Conservation (phyloP, 1,140 invertebrate species). For the Ganaspis sp. region DNA sequence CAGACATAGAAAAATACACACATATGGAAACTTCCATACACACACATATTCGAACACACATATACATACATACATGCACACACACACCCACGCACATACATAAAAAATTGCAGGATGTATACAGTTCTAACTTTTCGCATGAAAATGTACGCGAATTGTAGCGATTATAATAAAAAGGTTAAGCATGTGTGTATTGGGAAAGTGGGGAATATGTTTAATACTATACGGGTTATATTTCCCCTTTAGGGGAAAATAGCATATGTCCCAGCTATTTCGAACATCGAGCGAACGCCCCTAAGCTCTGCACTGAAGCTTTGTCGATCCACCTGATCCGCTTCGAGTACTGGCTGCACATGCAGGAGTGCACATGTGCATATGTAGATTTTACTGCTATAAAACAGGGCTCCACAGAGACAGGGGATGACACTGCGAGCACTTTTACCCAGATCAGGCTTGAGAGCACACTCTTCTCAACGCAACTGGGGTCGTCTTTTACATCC, state of each 20-base stretch:
- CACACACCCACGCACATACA: too few relatives aligned
- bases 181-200: not conserved
- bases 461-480: not conserved
- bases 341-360: conserved; percentile 24
- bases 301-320: conserved; percentile 42
- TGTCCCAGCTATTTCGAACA: conserved; percentile 48
- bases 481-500: not conserved
- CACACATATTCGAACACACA: too few relatives aligned
- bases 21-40: too few relatives aligned
- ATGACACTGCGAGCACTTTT: conserved; percentile 15
- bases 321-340: conserved; percentile 57
- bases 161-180: not conserved
- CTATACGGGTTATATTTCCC: conserved; percentile 33
- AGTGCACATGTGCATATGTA: conserved; percentile 28
- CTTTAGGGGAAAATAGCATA: conserved; percentile 44
- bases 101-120: too few relatives aligned
- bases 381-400: conserved; percentile 32
- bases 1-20: too few relatives aligned
- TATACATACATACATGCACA: too few relatives aligned
- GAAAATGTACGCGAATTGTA: not conserved
- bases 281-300: conserved; percentile 21
- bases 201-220: not conserved
- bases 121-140: not conserved
- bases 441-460: not conserved
- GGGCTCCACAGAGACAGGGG: conserved; percentile 15